These are phyloP conservation scores for Punctoribates punctum DNA, from an alignment of 2,888 invertebrate species.

Conservation along the genomic window DNA sequence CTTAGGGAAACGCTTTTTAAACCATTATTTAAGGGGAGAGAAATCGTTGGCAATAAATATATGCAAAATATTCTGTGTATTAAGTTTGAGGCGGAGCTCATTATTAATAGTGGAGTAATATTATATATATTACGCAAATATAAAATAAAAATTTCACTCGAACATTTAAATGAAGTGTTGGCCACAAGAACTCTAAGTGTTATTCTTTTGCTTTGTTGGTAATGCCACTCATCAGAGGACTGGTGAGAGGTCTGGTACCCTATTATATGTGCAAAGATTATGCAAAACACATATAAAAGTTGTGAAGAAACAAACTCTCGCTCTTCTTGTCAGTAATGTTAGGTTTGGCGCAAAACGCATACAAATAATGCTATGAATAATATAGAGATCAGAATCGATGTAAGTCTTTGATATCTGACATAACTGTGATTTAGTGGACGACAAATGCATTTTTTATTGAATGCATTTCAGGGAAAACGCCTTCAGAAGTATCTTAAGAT, in stretches of 20 bases:
- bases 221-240: constrained; percentile 23
- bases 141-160: not conserved
- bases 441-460: not conserved
- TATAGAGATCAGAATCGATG: constrained; percentile 24
- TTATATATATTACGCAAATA: constrained; percentile 16
- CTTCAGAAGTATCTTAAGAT: not conserved
- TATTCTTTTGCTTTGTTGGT: not conserved
- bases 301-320: too few species aligned
- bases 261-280: constrained; percentile 28
- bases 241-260: not conserved
- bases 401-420: not conserved
- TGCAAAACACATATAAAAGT: not conserved
- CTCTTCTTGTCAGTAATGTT: too few species aligned
- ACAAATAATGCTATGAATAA: not conserved
- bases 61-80: constrained; percentile 23
- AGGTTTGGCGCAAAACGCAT: not conserved
- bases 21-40: not conserved
- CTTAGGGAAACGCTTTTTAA: not conserved
- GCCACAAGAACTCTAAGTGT: not conserved
- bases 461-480: not conserved
- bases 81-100: constrained; percentile 21
- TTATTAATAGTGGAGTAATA: not conserved
- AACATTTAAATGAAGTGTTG: constrained; percentile 10
- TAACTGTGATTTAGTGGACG: not conserved
- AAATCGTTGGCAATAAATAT: not conserved